phyloP scores from a whole-genome alignment of 2,888 invertebrate genomes.

The Merodon equestris region DNA sequence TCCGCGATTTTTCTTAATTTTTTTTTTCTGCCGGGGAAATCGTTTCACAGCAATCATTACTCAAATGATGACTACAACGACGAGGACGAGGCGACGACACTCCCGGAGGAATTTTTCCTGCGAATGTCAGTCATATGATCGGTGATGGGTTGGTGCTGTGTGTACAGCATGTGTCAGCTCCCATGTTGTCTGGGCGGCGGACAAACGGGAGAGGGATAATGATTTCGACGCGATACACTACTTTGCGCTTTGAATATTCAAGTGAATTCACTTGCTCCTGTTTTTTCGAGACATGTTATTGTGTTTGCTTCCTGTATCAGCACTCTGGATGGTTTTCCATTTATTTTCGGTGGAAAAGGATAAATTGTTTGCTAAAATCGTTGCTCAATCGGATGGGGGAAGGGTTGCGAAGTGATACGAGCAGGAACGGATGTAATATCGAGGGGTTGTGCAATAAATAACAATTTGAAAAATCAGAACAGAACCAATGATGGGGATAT shows the following conservation, averaged over 20 bases:
- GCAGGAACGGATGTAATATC: not conserved
- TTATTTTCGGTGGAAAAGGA: conserved; percentile 56
- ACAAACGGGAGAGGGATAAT: conserved; percentile 55
- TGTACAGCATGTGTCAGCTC: conserved; percentile 65
- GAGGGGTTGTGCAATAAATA: not conserved
- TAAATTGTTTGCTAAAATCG: conserved; percentile 63
- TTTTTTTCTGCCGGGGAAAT: conserved; percentile 51
- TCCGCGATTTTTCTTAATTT: conserved; percentile 37
- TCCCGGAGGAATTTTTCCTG: conserved; percentile 57
- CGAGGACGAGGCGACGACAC: no score
- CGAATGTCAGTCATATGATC: conserved; percentile 46
- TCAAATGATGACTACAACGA: conserved; percentile 43
- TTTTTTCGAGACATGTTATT: conserved; percentile 41
- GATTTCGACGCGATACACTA: conserved; percentile 50
- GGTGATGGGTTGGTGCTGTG: conserved; percentile 37
- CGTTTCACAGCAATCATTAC: conserved; percentile 60
- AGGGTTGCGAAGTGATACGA: conserved; percentile 49
- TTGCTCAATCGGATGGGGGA: conserved; percentile 37
- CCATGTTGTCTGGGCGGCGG: conserved; percentile 50
- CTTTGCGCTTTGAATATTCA: conserved; percentile 59
- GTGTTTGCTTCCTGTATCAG: conserved; percentile 55
- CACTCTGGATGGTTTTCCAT: conserved; percentile 55
- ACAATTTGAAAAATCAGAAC: conserved; percentile 45
- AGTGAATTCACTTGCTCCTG: not conserved
- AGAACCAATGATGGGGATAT: conserved; percentile 55